A percentile compares a stretch with the other conserved stretches of the same genome.
Conservation (phyloP, 2,113 vertebrate genomes). For the Xiphophorus couchianus region DNA sequence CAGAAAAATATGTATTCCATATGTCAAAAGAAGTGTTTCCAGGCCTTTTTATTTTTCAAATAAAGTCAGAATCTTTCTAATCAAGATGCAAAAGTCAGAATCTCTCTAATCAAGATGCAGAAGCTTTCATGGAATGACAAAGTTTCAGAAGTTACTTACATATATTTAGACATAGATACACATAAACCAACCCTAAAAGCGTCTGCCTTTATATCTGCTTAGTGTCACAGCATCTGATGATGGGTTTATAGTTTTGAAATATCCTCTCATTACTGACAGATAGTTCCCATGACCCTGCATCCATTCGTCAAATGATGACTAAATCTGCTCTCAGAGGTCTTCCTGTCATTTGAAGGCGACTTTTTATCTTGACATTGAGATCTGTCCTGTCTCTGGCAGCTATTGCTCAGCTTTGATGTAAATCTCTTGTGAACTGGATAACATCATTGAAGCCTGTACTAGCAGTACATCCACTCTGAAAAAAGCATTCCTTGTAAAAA, state of each 20-base stretch:
- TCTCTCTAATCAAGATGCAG: slow-evolving; percentile 32
- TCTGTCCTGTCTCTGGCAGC: slow-evolving; percentile 43
- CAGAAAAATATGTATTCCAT: slow-evolving; percentile 32
- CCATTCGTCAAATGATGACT: slow-evolving; percentile 53
- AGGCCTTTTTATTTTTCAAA: slow-evolving; percentile 5
- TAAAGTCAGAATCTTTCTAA: slow-evolving; percentile 34
- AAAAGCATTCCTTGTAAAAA: slow-evolving; percentile 20
- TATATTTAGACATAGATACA: no score
- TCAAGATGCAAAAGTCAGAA: slow-evolving; percentile 19
- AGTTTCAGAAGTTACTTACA: slow-evolving; percentile 28
- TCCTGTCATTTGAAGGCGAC: slow-evolving; percentile 22
- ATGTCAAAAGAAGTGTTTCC: slow-evolving; percentile 4
- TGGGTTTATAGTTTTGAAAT: slow-evolving; percentile 41
- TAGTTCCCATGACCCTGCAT: slow-evolving; percentile 66
- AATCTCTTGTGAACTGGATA: slow-evolving; percentile 45
- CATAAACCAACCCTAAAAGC: slow-evolving; percentile 12
- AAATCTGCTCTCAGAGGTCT: slow-evolving; percentile 34
- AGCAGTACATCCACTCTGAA: slow-evolving; percentile 46
- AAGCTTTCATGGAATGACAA: slow-evolving; percentile 27
- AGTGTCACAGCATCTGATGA: slow-evolving; percentile 52
- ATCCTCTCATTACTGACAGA: slow-evolving; percentile 50
- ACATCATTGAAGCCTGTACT: slow-evolving; percentile 48
- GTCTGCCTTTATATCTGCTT: slow-evolving; percentile 53
- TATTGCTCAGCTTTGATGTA: slow-evolving; percentile 42
- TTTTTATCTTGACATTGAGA: slow-evolving; percentile 30